These are phyloP conservation scores for Sicus ferrugineus DNA, from an alignment of 2,888 invertebrate species.

Conservation along the genomic window DNA sequence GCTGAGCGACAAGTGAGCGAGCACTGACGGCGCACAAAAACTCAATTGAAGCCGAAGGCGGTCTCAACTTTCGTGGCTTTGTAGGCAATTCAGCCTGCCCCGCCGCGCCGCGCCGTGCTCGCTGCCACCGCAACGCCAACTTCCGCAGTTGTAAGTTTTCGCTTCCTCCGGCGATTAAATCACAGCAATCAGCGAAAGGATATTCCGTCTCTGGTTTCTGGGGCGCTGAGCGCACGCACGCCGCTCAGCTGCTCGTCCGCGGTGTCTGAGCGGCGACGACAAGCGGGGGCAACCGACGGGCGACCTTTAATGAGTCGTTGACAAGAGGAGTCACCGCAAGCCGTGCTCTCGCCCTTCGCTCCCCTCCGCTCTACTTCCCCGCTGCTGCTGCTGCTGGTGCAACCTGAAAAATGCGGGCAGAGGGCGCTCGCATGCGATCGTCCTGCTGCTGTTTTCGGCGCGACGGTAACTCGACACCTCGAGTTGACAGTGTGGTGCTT, in stretches of 20 bases:
- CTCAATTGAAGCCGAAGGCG: background rate
- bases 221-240: conserved; percentile 26
- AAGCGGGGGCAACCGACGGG: background rate
- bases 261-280: conserved; percentile 10
- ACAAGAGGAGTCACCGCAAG: background rate
- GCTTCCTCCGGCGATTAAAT: conserved; percentile 49
- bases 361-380: too few relatives aligned
- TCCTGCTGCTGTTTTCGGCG: background rate
- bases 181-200: conserved; percentile 44
- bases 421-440: conserved; percentile 7
- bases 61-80: conserved; percentile 15
- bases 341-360: background rate
- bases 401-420: background rate
- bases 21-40: background rate
- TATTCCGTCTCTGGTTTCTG: conserved; percentile 47
- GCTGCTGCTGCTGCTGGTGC: too few relatives aligned
- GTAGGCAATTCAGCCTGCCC: background rate
- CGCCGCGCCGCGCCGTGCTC: background rate
- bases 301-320: conserved; percentile 2
- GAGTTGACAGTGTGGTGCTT: too few relatives aligned
- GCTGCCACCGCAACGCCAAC: conserved; percentile 26
- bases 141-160: conserved; percentile 55
- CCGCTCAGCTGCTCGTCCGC: background rate
- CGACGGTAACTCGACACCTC: too few relatives aligned
- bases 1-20: background rate